Conservation (phyloP, 2,113 vertebrate species). For the Microtus richardsoni region DNA sequence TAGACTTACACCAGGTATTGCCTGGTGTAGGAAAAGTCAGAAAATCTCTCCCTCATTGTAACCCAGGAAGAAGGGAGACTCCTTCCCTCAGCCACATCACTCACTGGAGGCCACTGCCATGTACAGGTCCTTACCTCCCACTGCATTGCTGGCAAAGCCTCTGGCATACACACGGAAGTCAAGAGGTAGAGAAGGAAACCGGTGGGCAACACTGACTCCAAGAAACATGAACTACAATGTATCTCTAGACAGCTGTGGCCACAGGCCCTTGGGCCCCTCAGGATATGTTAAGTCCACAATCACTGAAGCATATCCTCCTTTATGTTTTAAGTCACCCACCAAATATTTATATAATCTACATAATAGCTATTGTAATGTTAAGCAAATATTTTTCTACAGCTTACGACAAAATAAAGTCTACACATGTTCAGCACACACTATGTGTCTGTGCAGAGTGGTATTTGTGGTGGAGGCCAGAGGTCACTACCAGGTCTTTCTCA, state of each 20-base stretch:
- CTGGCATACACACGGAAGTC: not conserved
- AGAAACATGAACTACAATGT: not conserved
- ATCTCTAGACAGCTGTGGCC: no score
- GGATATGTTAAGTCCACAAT: not conserved
- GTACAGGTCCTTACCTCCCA: not conserved
- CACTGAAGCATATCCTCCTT: not conserved
- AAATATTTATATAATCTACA: not conserved
- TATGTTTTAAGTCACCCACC: not conserved
- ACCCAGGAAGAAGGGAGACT: not conserved
- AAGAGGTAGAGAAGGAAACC: not conserved
- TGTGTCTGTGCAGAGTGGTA: not conserved
- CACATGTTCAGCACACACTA: not conserved
- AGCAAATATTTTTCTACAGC: not conserved
- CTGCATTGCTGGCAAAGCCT: not conserved
- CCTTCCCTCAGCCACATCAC: no score
- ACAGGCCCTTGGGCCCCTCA: no score
- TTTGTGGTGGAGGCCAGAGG: not conserved
- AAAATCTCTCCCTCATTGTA: not conserved
- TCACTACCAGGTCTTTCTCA: not conserved
- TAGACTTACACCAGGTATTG: not conserved
- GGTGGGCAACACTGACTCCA: not conserved
- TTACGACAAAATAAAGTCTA: not conserved
- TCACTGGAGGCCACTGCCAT: not conserved
- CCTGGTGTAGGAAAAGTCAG: not conserved
- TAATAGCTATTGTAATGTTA: not conserved